Base-by-base conservation (phyloP, 2,888 invertebrate genomes). In the Hedychridium roseum region DNA sequence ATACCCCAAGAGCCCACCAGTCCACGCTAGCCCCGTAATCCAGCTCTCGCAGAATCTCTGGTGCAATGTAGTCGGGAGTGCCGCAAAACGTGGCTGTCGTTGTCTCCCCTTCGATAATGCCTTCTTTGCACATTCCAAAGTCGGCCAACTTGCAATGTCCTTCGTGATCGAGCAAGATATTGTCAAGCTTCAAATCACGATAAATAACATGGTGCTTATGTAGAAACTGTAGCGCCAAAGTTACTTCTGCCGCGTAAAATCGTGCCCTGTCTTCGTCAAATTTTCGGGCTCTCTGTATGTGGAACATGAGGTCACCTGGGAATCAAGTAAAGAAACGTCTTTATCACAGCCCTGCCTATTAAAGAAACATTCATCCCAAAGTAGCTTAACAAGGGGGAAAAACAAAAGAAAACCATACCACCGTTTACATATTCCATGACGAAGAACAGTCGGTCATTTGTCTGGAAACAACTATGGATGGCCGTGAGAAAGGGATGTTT, bases 371-470 rank as follows among this genome's bases (percentile, higher is more conserved):
- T 23, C 17, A 15, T 7, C 6, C 32, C 27, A 26, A 35, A 14
- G 14, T n/a, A n/a, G n/a, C n/a, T n/a, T n/a, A n/a, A n/a, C n/a
- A n/a, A n/a, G n/a, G n/a, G n/a, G n/a, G n/a, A n/a, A n/a, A 23
- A 37, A 23, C 16, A 2, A 26, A 12, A 16, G 12, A 15, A 6
- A 31, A 16, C 9, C 36, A 50, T 57, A 77, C 78, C 98, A 64
- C 98, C 99, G 81, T 97, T 95, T 42, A 99, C 97, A 81, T 97
- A 98, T 82, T 98, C 98, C 98, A 99, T 99, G 60, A 98, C 97
- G 82, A 99, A 98, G 85, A 97, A 98, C 61, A 99, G 84, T 7
- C 95, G 88, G 79, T 96, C 96, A 81, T 88, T 86, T 45, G 97
- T 98, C 82, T 98, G 98, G 85, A 97, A 98, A 83, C 94, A 96